Conservation (phyloP, 2,888 invertebrate species). For the Aspidiotus destructor region DNA sequence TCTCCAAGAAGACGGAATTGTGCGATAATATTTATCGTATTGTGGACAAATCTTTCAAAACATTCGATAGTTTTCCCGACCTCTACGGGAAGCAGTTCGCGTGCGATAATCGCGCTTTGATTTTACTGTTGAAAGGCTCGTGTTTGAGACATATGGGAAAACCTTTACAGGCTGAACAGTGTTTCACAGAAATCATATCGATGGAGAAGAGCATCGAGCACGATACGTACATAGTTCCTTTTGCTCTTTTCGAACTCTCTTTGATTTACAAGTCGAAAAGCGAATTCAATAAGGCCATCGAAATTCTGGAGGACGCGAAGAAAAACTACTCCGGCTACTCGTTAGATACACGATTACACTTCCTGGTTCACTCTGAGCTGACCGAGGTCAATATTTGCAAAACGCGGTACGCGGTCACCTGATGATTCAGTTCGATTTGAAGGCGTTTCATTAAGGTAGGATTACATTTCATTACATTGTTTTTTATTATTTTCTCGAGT, state of each 20-base stretch:
- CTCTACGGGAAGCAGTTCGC: slow-evolving; percentile 45
- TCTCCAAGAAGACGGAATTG: slow-evolving; percentile 58
- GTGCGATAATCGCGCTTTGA: slow-evolving; percentile 63
- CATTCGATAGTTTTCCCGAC: slow-evolving; percentile 39
- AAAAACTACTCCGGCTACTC: slow-evolving; percentile 80
- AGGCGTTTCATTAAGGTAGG: too few relatives aligned
- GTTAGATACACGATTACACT: slow-evolving; percentile 78
- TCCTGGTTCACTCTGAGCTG: slow-evolving; percentile 69
- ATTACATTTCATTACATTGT: too few relatives aligned
- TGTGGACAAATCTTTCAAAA: slow-evolving; percentile 47
- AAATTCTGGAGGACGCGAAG: slow-evolving; percentile 71
- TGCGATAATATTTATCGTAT: slow-evolving; percentile 55
- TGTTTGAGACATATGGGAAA: slow-evolving; percentile 69
- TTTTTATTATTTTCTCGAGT: too few relatives aligned
- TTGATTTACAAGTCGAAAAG: slow-evolving; percentile 64
- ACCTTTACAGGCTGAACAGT: slow-evolving; percentile 66
- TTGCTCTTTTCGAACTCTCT: slow-evolving; percentile 75
- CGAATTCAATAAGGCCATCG: slow-evolving; percentile 55
- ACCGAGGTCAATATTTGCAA: slow-evolving; percentile 36
- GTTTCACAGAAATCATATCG: slow-evolving; percentile 54
- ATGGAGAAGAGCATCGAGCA: slow-evolving; percentile 64
- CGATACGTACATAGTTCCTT: slow-evolving; percentile 76
- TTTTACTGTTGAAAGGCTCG: slow-evolving; percentile 70
- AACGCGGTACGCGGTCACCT: slow-evolving; percentile 17
- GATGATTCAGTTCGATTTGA: neutral